Conservation (phyloP, 2,797 vertebrate species). For the Channallabes apus region DNA sequence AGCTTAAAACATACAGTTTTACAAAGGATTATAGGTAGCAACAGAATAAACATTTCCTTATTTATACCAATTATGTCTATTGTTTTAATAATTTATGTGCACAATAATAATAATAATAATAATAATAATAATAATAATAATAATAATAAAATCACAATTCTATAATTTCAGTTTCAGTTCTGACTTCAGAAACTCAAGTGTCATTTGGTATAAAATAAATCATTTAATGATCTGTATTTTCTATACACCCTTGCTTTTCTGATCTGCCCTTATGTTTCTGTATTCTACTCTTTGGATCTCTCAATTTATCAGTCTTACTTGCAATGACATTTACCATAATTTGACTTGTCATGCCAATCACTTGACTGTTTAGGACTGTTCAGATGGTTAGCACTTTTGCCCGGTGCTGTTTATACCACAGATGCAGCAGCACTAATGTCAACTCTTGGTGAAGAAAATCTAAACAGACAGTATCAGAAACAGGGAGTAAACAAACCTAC, state of each 20-base stretch:
- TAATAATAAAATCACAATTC: background rate
- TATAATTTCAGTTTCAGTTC: background rate
- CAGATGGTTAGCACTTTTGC: slow-evolving; percentile 41
- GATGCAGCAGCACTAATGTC: slow-evolving; percentile 46
- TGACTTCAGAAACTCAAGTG: background rate
- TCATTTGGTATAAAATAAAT: background rate
- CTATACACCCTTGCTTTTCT: background rate
- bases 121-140: background rate
- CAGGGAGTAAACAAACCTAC: slow-evolving; percentile 50
- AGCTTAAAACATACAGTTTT: background rate
- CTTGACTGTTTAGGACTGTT: slow-evolving; percentile 53
- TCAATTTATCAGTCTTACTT: background rate
- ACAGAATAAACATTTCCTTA: background rate
- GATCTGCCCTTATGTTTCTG: too few relatives aligned
- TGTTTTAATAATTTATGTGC: background rate
- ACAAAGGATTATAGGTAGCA: background rate
- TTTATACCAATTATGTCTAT: background rate
- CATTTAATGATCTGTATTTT: background rate
- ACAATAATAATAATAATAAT: background rate
- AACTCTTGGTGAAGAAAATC: slow-evolving; percentile 41
- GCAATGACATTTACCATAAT: slow-evolving; percentile 33
- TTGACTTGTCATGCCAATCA: slow-evolving; percentile 47
- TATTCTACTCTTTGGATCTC: background rate
- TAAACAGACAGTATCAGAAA: slow-evolving; percentile 53
- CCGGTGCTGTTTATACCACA: slow-evolving; percentile 49